Evolutionary conservation across 2,113 vertebrate species (phyloP).

Genomic region (Micronycteris hirsuta): DNA sequence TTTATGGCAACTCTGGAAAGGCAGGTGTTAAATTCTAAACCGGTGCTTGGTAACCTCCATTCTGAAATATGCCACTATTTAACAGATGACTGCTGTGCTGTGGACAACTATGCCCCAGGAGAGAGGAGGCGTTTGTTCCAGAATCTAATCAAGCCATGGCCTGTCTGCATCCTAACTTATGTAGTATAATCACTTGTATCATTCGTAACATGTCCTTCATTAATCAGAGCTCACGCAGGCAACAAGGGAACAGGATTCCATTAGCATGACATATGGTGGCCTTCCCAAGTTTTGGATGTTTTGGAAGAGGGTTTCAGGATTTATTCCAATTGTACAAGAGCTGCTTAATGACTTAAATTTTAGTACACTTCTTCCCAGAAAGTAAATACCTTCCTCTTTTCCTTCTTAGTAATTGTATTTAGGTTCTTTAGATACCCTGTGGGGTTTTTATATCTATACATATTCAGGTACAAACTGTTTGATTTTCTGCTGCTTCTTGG

Average conservation of each 20-base stretch:
- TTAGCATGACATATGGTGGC: conserved; percentile 65
- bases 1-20: neutral
- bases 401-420: neutral
- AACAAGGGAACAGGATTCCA: conserved; percentile 42
- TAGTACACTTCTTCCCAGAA: neutral
- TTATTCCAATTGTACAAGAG: neutral
- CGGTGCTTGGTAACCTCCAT: neutral
- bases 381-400: neutral
- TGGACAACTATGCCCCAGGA: conserved; percentile 31
- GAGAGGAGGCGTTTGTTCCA: conserved; percentile 30
- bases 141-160: conserved; percentile 68
- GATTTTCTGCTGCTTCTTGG: neutral
- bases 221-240: conserved; percentile 62
- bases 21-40: conserved; percentile 44
- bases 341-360: conserved; percentile 9
- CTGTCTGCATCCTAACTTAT: conserved; percentile 54
- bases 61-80: conserved; percentile 20
- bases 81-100: conserved; percentile 27
- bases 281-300: conserved; percentile 48
- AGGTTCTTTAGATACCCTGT: neutral
- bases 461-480: neutral
- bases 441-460: conserved; percentile 25
- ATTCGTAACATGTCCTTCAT: conserved; percentile 67
- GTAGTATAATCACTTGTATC: conserved; percentile 60
- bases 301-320: conserved; percentile 6